Evolutionary conservation across 2,113 vertebrate species (phyloP), one percentile per base, ranked within the genome.

Genomic region (Tichodroma muraria): DNA sequence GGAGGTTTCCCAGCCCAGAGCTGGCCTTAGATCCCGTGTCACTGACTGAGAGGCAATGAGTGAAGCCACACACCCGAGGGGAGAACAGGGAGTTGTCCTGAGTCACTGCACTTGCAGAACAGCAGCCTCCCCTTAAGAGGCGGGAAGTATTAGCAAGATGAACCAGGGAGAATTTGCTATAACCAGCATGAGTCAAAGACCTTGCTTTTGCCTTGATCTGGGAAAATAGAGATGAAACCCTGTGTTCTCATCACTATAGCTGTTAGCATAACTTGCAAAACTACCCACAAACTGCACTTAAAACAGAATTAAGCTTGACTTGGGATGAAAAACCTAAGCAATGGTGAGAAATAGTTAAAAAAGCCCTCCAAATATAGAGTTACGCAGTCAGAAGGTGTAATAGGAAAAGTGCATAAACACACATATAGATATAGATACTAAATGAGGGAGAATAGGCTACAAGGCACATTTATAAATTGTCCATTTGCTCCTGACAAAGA

Each of bases 91-190:
- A 93, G 79, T 18, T 83, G 76, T 85, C 82, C 82, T 75, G 79
- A 95, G 89, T 83, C 87, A 94, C 70, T 56, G 84, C 38, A 37
- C 75, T 93, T 82, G 79, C 44, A 85, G 81, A 80, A 89, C 87
- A 88, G 66, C 87, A 87, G 68, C 50, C 40, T 77, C 33, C 65
- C 38, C 25, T 37, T 56, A 94, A 78, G 56, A 88, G 71, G 79
- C 53, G 44, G 79, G 85, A 88, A 78, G 10, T 71, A 77, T 52
- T 40, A 88, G 37, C 38, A 90, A 60, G 52, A 89, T 52, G 79
- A 94, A 54, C 82, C 91, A 80, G 15, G 47, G 52, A 89, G 60
- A 94, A 90, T 63, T 93, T 89, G 71, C 52, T 80, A 56, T 28
- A 83, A 71, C 68, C 37, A 78, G 64, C 28, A 12, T 84, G 88